Evolutionary conservation across 2,888 invertebrate genomes (phyloP).

Genomic region (Reticulitermes lucifugus): DNA sequence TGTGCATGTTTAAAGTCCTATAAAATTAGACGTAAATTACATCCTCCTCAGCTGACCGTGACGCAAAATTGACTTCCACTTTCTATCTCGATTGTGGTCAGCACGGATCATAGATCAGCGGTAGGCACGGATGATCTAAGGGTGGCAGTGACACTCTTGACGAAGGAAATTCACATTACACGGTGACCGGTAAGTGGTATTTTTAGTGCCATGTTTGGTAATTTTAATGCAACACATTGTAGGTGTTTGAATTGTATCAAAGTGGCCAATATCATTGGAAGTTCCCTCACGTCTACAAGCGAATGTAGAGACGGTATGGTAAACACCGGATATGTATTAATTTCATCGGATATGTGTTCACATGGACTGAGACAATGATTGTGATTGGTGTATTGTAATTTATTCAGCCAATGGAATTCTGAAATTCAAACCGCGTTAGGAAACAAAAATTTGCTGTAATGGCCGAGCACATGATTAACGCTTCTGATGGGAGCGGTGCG

Average conservation of each 20-base stretch:
- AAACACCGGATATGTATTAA: too few relatives aligned
- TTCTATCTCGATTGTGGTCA: not conserved
- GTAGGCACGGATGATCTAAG: too few relatives aligned
- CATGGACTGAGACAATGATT: not conserved
- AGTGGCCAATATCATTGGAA: not conserved
- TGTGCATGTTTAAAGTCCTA: not conserved
- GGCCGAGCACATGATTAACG: not conserved
- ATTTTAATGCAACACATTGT: not conserved
- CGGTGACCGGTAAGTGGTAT: not conserved
- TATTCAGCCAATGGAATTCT: not conserved
- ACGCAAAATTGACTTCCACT: conserved; percentile 47
- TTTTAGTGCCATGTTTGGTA: not conserved
- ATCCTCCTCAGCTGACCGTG: conserved; percentile 58
- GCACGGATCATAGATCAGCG: too few relatives aligned
- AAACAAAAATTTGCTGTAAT: conserved; percentile 25
- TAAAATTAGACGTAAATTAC: conserved; percentile 37
- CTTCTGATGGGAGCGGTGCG: not conserved
- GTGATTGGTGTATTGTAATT: conserved; percentile 7
- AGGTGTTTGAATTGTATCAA: not conserved
- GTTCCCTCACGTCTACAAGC: not conserved
- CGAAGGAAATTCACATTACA: not conserved
- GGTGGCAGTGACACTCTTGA: not conserved
- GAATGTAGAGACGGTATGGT: not conserved
- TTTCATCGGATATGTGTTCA: too few relatives aligned
- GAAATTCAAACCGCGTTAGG: not conserved